Evolutionary conservation across 2,888 invertebrate species (phyloP).

Genomic region (Oscheius myriophilus): DNA sequence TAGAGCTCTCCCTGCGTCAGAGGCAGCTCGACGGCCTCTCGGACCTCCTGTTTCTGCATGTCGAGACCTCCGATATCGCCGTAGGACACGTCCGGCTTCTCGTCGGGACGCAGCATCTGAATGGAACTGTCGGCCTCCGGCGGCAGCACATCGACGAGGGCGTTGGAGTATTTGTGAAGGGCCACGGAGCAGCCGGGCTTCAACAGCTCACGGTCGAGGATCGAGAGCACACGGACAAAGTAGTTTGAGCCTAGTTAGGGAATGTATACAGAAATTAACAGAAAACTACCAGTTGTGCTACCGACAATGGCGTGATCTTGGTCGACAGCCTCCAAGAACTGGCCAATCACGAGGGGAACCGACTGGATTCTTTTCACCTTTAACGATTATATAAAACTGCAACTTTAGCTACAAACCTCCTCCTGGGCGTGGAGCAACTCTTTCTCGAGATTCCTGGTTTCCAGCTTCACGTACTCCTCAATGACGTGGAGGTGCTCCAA

Average conservation of each 20-base stretch:
- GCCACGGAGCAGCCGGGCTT: conserved; percentile 98
- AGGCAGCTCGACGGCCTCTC: conserved; percentile 96
- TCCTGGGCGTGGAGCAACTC: conserved; percentile 96
- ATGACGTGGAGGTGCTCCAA: conserved; percentile 96
- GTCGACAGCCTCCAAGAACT: conserved; percentile 98
- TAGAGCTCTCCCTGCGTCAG: conserved; percentile 97
- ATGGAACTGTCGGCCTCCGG: conserved; percentile 99
- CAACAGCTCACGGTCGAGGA: conserved; percentile 93
- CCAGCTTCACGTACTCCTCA: conserved; percentile 99
- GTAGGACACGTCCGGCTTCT: conserved; percentile 89
- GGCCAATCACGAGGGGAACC: conserved; percentile 97
- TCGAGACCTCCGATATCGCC: conserved; percentile 99
- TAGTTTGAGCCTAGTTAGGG: conserved; percentile 86
- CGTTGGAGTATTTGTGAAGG: conserved; percentile 98
- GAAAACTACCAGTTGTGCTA: conserved; percentile 82
- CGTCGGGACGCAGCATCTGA: conserved; percentile 88
- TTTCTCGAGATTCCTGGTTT: conserved; percentile 96
- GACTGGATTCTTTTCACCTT: conserved; percentile 97
- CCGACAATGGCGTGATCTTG: conserved; percentile 99
- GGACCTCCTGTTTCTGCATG: conserved; percentile 98
- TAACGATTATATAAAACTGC: conserved; percentile 12
- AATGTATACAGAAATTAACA: neutral
- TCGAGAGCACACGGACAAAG: conserved; percentile 96
- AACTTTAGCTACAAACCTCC: conserved; percentile 69
- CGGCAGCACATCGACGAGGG: conserved; percentile 97